Evolutionary conservation across 2,113 vertebrate species (phyloP), one percentile per base, ranked within the genome.

Genomic region (Merops nubicus): DNA sequence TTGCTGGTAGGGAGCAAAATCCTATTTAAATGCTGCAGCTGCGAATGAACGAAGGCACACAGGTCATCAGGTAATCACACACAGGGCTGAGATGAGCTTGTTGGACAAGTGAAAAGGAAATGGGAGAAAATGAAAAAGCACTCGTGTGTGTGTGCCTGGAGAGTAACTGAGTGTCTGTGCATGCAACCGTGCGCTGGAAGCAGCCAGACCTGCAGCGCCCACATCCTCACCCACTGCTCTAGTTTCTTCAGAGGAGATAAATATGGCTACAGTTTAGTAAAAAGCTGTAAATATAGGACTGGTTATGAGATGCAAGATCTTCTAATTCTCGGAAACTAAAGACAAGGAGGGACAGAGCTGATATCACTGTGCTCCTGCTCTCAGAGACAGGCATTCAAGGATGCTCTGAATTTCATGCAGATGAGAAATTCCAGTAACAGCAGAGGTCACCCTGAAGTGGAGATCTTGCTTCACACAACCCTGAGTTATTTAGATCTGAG

Each of bases 71-170:
- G 48, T 51, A 85, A 94, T 81, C 84, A 78, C 68, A 63, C 3
- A 1, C 18, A 17, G 73, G 77, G 64, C 73, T 84, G 50, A 87
- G 89, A 92, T 68, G 86, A 76, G 68, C 69, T 85, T 51, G 63
- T 48, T 2, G 33, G 69, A 72, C 40, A 84, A 92, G 83, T 6
- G 64, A 70, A 78, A 84, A 81, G 68, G 68, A 92, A 96, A 89
- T 47, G 47, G 56, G 31, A 92, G 84, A 78, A 96, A 94, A 92
- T 43, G 16, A 82, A 92, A 85, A 82, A 88, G 64, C n/a, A 63
- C 11, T 63, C 2, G 7, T 33, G 65, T 57, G 53, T n/a, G 54
- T 28, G 36, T 50, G 64, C 51, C 29, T 59, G 53, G 43, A 87
- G 48, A 92, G 47, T 48, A 81, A 67, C 40, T 0, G 1, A 42